These are phyloP conservation scores for Trichogramma pretiosum DNA, from an alignment of 1,140 invertebrate genomes.

Conservation along the genomic window DNA sequence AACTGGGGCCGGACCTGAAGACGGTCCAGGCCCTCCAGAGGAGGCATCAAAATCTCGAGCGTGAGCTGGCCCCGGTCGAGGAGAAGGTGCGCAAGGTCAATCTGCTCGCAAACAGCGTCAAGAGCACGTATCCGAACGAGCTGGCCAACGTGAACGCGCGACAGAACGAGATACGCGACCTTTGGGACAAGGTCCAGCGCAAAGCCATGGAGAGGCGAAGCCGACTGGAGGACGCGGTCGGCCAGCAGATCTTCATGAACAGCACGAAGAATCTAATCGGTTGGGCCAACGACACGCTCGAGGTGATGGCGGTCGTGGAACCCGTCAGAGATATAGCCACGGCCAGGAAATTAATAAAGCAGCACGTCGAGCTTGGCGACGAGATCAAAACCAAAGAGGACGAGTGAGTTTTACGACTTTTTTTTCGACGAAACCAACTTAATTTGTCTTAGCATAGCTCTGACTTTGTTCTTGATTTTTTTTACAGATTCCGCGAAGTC, in stretches of 20 bases:
- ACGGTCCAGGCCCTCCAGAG: constrained; percentile 85
- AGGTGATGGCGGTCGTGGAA: constrained; percentile 72
- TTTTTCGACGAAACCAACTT: neutral
- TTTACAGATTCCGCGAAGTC: constrained; percentile 72
- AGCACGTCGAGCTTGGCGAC: constrained; percentile 82
- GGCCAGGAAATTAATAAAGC: constrained; percentile 82
- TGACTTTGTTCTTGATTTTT: too few species aligned
- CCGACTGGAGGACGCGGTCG: constrained; percentile 83
- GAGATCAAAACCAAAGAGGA: constrained; percentile 87
- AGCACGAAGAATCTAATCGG: constrained; percentile 68
- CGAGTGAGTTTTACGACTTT: constrained; percentile 50
- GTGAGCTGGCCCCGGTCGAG: constrained; percentile 80
- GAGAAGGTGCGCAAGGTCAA: constrained; percentile 75
- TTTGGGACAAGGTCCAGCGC: constrained; percentile 81
- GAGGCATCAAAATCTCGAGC: constrained; percentile 79
- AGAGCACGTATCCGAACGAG: constrained; percentile 85
- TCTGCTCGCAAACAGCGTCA: constrained; percentile 72
- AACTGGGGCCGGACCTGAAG: constrained; percentile 75
- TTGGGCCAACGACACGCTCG: constrained; percentile 73
- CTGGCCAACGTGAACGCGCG: constrained; percentile 72
- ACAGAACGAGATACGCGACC: constrained; percentile 74
- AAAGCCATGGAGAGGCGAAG: constrained; percentile 73
- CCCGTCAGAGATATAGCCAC: constrained; percentile 80
- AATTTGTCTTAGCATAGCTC: constrained; percentile 3
- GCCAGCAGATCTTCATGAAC: constrained; percentile 89